Base-by-base conservation (phyloP, 2,888 invertebrate species). In the Rosalia funebris region DNA sequence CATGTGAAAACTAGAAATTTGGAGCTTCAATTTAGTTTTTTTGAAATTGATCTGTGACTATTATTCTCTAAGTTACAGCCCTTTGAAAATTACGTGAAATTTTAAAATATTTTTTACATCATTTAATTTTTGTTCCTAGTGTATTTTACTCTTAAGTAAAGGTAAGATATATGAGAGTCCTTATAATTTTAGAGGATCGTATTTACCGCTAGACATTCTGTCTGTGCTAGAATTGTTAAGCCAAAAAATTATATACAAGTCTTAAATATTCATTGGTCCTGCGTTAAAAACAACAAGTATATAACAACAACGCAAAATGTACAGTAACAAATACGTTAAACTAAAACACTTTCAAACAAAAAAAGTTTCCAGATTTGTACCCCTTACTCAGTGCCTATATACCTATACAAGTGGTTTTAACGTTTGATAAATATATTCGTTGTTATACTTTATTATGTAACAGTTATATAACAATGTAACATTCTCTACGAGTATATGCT, bases 341-440 rank as follows among this genome's bases (percentile, higher is more conserved):
- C 11, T 48, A 11, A 10, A 14, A 3, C n/a, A n/a, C n/a, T n/a
- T n/a, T 15, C 4, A 36, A 48, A 1, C 14, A 4, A 19, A 50
- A 39, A 50, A 50, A 50, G 50, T 50, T 50, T 50, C 25, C 50
- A 50, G 50, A 14, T 50, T 10, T 39, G 14, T 15, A 25, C 39
- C 15, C 10, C 25, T 25, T 25, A 25, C 25, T 25, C 25, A 25
- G 7, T 25, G 25, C 25, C 25, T 25, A 25, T 36, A 3, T 37
- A 17, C 11, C 20, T 10, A 19, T n/a, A 36, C 1, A 5, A 17
- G n/a, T 32, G 25, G 34, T 34, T 11, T 39, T 20, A 50, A 39
- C 16, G 14, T 39, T 17, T 39, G 39, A 50, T 50, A 50, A 50
- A 39, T 50, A 48, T 48, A 50, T 50, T 50, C 50, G 50, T 50